These are phyloP conservation scores for Pungitius pungitius DNA, from an alignment of 2,113 vertebrate species.

Conservation along the genomic window DNA sequence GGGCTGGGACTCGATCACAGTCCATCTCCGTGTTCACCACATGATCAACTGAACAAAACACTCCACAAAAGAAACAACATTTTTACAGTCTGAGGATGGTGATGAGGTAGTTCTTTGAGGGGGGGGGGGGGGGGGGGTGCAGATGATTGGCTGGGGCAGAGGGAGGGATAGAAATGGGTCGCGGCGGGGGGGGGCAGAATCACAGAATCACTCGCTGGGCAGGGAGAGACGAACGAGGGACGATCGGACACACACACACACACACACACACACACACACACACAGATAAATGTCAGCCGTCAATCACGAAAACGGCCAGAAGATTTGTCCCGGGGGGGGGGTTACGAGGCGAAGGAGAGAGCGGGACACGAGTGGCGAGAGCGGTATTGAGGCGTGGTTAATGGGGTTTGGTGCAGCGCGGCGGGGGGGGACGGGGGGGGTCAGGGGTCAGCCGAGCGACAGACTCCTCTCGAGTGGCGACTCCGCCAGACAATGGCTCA, in stretches of 20 bases:
- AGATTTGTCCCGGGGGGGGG: neutral
- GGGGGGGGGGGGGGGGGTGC: conserved; percentile 14
- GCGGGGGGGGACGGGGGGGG: too few relatives aligned
- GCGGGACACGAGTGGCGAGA: neutral
- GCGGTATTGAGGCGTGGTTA: conserved; percentile 51
- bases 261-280: too few relatives aligned
- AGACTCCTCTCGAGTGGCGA: conserved; percentile 64
- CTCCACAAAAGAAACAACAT: neutral
- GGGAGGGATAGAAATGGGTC: too few relatives aligned
- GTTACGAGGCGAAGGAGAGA: neutral
- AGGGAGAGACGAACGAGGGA: neutral
- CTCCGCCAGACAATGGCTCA: conserved; percentile 70
- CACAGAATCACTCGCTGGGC: conserved; percentile 27
- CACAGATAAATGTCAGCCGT: neutral
- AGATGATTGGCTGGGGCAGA: conserved; percentile 29
- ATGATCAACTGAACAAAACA: too few relatives aligned
- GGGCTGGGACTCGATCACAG: too few relatives aligned
- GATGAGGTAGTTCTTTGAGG: neutral
- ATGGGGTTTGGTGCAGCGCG: conserved; percentile 68
- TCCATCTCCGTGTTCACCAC: too few relatives aligned
- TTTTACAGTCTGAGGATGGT: conserved; percentile 1
- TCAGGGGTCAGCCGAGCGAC: conserved; percentile 66
- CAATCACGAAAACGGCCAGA: conserved; percentile 3
- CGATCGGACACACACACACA: neutral
- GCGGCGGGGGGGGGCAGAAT: conserved; percentile 25